A percentile compares a stretch with the other conserved stretches of the same genome.
Evolutionary conservation across 2,888 invertebrate species (phyloP).

Genomic region (Harpalus rufipes): DNA sequence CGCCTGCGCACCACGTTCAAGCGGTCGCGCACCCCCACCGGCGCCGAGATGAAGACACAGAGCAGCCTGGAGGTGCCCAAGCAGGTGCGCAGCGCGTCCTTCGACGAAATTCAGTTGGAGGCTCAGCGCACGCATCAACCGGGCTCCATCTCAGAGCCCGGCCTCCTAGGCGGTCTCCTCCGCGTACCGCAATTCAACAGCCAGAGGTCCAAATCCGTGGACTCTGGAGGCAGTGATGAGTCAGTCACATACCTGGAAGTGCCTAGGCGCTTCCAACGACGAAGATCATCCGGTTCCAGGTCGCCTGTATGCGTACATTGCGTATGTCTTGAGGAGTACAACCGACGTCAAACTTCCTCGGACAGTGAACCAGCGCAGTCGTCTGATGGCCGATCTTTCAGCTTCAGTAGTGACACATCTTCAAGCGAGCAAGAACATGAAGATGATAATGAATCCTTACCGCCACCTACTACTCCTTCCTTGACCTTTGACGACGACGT

Average conservation of each 20-base stretch:
- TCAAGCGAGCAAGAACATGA: conserved; percentile 77
- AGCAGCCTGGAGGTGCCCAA: conserved; percentile 94
- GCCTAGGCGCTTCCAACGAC: conserved; percentile 82
- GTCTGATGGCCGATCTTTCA: conserved; percentile 74
- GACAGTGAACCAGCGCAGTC: conserved; percentile 76
- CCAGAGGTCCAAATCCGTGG: conserved; percentile 89
- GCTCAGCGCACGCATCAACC: conserved; percentile 81
- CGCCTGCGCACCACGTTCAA: conserved; percentile 92
- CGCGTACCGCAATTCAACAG: conserved; percentile 84
- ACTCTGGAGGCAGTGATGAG: conserved; percentile 86
- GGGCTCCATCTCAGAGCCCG: conserved; percentile 71
- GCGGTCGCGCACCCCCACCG: conserved; percentile 92
- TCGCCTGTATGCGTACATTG: conserved; percentile 88
- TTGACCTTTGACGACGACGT: conserved; percentile 74
- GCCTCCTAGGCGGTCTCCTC: conserved; percentile 77
- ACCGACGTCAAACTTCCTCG: conserved; percentile 78
- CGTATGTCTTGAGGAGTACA: conserved; percentile 87
- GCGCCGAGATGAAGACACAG: conserved; percentile 94
- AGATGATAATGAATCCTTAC: conserved; percentile 74
- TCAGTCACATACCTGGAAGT: conserved; percentile 79
- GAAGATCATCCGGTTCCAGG: conserved; percentile 83
- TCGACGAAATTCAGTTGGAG: conserved; percentile 92
- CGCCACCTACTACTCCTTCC: background rate
- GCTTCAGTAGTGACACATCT: conserved; percentile 78
- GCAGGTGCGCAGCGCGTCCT: conserved; percentile 93